A percentile compares a stretch with the other conserved stretches of the same genome.
Evolutionary conservation across 1,140 invertebrate species (phyloP).

Genomic region (Sycophila sp.): DNA sequence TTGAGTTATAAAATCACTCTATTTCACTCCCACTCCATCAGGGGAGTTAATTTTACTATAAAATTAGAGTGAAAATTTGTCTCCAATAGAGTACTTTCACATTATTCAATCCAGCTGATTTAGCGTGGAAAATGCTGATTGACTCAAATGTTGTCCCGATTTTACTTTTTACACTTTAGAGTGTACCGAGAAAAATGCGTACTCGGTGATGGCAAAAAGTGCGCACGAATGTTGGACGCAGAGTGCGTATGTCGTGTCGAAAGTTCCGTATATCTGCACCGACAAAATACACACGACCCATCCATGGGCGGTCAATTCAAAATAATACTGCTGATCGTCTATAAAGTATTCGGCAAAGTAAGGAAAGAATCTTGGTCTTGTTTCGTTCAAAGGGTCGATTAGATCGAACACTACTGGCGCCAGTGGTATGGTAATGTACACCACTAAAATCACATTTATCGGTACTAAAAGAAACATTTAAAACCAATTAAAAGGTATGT

Average conservation of each 20-base stretch:
- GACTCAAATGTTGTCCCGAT: no score
- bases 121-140: no score
- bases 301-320: background rate
- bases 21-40: no score
- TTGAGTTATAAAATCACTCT: no score
- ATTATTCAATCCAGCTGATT: no score
- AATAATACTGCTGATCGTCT: conserved; percentile 19
- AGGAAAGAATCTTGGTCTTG: background rate
- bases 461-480: conserved; percentile 10
- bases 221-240: background rate
- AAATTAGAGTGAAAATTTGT: no score
- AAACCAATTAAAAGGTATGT: background rate
- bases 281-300: conserved; percentile 20
- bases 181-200: no score
- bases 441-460: conserved; percentile 5
- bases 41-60: no score
- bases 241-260: background rate
- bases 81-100: no score
- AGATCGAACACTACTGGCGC: background rate
- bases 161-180: no score
- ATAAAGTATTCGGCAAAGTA: conserved; percentile 27
- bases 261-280: conserved; percentile 1
- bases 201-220: background rate
- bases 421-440: conserved; percentile 1
- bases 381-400: conserved; percentile 10